Percentiles rank a stretch among this genome's conserved stretches.
phyloP scores from a whole-genome alignment of 2,113 vertebrate species.

The Arvicanthis niloticus region DNA sequence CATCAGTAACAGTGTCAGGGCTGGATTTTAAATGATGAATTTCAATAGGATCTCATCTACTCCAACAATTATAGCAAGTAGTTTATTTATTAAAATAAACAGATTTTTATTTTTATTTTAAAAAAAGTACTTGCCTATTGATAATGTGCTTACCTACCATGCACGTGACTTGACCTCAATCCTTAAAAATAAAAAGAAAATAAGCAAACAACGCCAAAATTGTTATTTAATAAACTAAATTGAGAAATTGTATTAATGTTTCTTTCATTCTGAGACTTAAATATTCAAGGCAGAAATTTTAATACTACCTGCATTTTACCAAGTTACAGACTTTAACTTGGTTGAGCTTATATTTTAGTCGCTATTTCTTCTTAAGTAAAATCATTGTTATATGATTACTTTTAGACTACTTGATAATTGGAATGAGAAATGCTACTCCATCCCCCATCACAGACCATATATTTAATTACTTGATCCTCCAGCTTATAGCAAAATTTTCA shows the following conservation, averaged over 20 bases:
- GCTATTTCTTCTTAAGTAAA: not conserved
- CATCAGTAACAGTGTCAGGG: too few species aligned
- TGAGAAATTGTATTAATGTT: not conserved
- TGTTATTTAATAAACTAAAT: not conserved
- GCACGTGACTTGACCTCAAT: not conserved
- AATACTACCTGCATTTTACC: not conserved
- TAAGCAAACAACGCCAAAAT: not conserved
- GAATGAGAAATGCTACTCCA: not conserved
- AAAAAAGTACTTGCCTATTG: not conserved
- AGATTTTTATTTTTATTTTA: not conserved
- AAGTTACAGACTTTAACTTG: not conserved
- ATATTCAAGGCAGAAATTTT: not conserved
- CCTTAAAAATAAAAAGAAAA: not conserved
- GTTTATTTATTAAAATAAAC: not conserved
- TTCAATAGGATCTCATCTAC: not conserved
- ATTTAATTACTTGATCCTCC: rapidly evolving
- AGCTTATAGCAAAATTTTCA: not conserved
- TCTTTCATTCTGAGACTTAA: not conserved
- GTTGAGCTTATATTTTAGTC: not conserved
- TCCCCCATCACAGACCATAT: too few species aligned
- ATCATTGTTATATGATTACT: not conserved
- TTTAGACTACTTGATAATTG: not conserved
- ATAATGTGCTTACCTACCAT: not conserved
- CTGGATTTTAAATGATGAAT: not conserved
- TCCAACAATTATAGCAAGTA: not conserved